Conservation (phyloP, 2,888 invertebrate genomes). For the Eurytoma californica region DNA sequence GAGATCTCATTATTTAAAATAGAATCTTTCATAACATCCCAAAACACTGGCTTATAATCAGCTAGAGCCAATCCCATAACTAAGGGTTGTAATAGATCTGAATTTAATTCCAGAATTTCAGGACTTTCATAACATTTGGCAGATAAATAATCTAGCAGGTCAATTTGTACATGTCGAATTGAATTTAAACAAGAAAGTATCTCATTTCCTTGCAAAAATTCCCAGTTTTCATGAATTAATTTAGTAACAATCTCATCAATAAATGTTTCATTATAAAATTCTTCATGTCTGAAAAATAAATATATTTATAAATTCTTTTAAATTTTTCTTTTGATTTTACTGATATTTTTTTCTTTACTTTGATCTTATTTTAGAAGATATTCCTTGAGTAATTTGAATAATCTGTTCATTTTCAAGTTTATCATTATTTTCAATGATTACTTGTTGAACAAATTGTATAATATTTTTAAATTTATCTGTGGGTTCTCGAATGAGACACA, state of each 20-base stretch:
- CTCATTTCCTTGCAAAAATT: conserved; percentile 51
- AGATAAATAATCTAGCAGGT: conserved; percentile 79
- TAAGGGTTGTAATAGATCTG: conserved; percentile 76
- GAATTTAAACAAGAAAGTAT: conserved; percentile 48
- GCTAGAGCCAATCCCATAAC: conserved; percentile 78
- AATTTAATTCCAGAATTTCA: conserved; percentile 72
- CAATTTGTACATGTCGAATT: conserved; percentile 75
- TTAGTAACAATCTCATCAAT: conserved; percentile 76
- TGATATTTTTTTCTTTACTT: conserved; percentile 25
- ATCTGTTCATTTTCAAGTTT: conserved; percentile 41
- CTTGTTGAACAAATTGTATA: conserved; percentile 12
- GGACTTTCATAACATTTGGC: conserved; percentile 75
- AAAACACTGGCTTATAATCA: conserved; percentile 79
- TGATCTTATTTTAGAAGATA: conserved; percentile 36
- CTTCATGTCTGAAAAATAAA: conserved; percentile 73
- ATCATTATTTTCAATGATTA: conserved; percentile 29
- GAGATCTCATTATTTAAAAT: conserved; percentile 71
- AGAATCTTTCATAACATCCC: conserved; percentile 76
- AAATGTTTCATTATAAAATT: conserved; percentile 80
- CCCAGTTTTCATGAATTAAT: conserved; percentile 58
- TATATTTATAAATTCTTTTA: conserved; percentile 7
- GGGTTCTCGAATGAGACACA: conserved; percentile 26
- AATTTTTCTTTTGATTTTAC: neutral
- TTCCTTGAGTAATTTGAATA: conserved; percentile 21
- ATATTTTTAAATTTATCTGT: conserved; percentile 33